Percentiles rank a stretch among this genome's conserved stretches.
phyloP scores from a whole-genome alignment of 92 coral and sea anemone genomes.

The Umimayanthus kanabou region DNA sequence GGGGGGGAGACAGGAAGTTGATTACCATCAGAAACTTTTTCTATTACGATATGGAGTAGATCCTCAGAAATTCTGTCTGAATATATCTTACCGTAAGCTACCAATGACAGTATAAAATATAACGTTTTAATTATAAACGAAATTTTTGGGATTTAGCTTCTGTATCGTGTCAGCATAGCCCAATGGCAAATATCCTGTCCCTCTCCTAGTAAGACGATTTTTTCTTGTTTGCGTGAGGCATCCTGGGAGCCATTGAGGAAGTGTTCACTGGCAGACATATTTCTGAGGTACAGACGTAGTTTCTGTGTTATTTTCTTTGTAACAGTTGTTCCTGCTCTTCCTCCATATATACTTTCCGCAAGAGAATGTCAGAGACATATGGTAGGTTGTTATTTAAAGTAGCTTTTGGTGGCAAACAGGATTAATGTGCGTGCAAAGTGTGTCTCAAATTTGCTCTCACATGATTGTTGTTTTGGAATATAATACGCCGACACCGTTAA shows the following conservation, averaged over 20 bases:
- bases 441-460: constrained; percentile 5
- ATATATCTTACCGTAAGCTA: too few species aligned
- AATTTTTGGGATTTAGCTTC: neutral
- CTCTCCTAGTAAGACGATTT: constrained; percentile 1
- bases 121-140: neutral
- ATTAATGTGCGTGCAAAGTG: neutral
- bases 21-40: too few species aligned
- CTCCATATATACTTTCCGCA: neutral
- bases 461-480: constrained; percentile 14
- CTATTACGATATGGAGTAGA: too few species aligned
- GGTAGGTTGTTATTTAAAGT: constrained; percentile 54
- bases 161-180: neutral
- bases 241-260: constrained; percentile 41
- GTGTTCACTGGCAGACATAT: constrained; percentile 39
- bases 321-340: constrained; percentile 4
- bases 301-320: constrained; percentile 7
- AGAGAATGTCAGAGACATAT: constrained; percentile 93
- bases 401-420: neutral
- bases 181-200: neutral
- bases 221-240: constrained; percentile 36
- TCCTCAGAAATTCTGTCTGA: neutral
- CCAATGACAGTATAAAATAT: neutral
- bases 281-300: constrained; percentile 9
- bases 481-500: constrained; percentile 2
- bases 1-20: constrained; percentile 38